A percentile compares a stretch with the other conserved stretches of the same genome.
Conservation (phyloP, 2,797 vertebrate genomes). For the Sebastes ruberrimus region DNA sequence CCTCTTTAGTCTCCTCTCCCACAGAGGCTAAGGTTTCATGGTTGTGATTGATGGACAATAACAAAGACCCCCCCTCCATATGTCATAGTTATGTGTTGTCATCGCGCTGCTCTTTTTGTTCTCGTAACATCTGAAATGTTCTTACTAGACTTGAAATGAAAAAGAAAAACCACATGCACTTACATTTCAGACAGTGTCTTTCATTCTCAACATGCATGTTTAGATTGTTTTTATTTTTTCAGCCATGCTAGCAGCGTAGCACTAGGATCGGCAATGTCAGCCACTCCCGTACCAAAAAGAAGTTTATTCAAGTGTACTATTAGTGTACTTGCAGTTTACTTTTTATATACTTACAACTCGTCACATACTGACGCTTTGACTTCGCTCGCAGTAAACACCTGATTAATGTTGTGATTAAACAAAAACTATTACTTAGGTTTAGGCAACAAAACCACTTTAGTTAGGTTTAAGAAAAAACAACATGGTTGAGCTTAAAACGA, state of each 20-base stretch:
- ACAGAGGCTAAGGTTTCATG: constrained; percentile 63
- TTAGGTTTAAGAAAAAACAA: too few species aligned
- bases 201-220: neutral
- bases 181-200: neutral
- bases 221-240: neutral
- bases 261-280: neutral
- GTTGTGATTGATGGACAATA: constrained; percentile 65
- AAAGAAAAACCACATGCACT: constrained; percentile 33
- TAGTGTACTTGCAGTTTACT: too few species aligned
- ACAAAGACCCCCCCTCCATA: constrained; percentile 39
- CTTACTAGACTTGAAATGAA: constrained; percentile 27
- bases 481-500: too few species aligned
- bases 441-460: too few species aligned
- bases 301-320: too few species aligned
- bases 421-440: too few species aligned
- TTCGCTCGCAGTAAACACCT: too few species aligned
- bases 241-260: too few species aligned
- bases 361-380: too few species aligned
- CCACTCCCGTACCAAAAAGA: too few species aligned
- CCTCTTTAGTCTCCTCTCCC: constrained; percentile 43
- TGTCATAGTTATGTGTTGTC: constrained; percentile 47
- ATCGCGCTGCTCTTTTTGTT: constrained; percentile 4
- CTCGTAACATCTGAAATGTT: constrained; percentile 17
- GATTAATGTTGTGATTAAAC: too few species aligned
- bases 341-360: too few species aligned